Base-by-base conservation (phyloP, 1,140 invertebrate genomes). In the Drosophila sturtevanti region DNA sequence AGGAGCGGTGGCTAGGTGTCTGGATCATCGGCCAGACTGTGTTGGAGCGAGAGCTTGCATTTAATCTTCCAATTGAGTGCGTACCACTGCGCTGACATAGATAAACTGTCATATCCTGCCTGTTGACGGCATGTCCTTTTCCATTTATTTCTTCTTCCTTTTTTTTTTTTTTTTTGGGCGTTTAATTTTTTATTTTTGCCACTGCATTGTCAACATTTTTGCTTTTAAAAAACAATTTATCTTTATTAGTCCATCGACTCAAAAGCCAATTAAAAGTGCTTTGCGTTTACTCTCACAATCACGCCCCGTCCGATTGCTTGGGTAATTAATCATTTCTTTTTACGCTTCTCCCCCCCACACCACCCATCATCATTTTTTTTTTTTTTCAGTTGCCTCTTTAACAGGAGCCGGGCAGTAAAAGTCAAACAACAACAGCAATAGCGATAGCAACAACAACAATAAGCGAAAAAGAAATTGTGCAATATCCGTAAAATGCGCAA, bases 11-110 rank as follows among this genome's bases (percentile, higher is more conserved):
- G 27, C 16, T 14, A 24, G 34, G 21, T 51, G 59, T 48, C 27
- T 55, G 54, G 31, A 55, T 27, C 22, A 55, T 27, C n/a, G 14
- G 12, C 35, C 7, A 58, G 14, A 54, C 12, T 54, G 34, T 18
- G 10, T 7, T 18, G 34, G 63, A 59, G 34, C 54, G 67, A 59
- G 52, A 61, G 66, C 60, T 76, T 84, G 84, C 85, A 89, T 89
- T 89, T 89, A 89, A 89, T 89, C 84, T 89, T 89, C 84, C 84
- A 89, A 89, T 89, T 89, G 84, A 89, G 84, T 89, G 84, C 84
- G 79, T 89, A 72, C 77, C 68, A 58, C 65, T 77, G 81, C 69
- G 72, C 72, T 89, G 84, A 89, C 84, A 89, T 89, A 89, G 84
- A 89, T 89, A 89, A 80, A 89, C 80, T 82, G 84, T 54, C 84